Percentiles rank a stretch among this genome's conserved stretches.
phyloP scores from a whole-genome alignment of 2,888 invertebrate species.

The Cybosia mesomella region DNA sequence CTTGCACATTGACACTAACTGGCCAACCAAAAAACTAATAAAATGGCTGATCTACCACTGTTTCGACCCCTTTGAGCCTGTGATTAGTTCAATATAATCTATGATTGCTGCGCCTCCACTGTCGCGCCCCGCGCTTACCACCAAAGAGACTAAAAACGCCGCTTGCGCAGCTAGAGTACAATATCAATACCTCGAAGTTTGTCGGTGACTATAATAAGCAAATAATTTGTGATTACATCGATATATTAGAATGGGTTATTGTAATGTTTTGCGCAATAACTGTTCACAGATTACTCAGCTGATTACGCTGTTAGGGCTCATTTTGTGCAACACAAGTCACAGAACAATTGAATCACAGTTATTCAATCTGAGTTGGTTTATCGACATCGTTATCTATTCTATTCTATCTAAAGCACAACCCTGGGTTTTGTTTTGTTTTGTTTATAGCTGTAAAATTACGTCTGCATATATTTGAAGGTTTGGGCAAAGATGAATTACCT shows the following conservation, averaged over 20 bases:
- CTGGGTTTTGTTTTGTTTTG: not conserved
- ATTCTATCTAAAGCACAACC: constrained; percentile 7
- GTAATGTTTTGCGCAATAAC: not conserved
- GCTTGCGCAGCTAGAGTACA: no score
- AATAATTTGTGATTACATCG: not conserved
- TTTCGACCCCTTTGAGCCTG: no score
- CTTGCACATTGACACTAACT: no score
- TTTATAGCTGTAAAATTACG: constrained; percentile 3
- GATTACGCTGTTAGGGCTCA: constrained; percentile 15
- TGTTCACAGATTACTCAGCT: constrained; percentile 10
- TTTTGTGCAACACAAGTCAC: constrained; percentile 16
- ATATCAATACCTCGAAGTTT: no score
- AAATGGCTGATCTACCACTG: no score
- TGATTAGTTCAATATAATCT: no score
- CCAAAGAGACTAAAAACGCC: no score
- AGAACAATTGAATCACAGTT: constrained; percentile 23
- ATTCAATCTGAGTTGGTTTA: constrained; percentile 16
- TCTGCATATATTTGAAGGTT: not conserved
- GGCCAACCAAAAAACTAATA: no score
- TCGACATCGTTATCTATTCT: constrained; percentile 6
- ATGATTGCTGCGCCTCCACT: no score
- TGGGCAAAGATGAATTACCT: not conserved
- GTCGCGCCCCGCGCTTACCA: no score
- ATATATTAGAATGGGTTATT: not conserved
- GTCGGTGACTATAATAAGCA: not conserved